Evolutionary conservation across 2,888 invertebrate species (phyloP), one percentile per base, ranked within the genome.

Genomic region (Hypsopygia costalis): DNA sequence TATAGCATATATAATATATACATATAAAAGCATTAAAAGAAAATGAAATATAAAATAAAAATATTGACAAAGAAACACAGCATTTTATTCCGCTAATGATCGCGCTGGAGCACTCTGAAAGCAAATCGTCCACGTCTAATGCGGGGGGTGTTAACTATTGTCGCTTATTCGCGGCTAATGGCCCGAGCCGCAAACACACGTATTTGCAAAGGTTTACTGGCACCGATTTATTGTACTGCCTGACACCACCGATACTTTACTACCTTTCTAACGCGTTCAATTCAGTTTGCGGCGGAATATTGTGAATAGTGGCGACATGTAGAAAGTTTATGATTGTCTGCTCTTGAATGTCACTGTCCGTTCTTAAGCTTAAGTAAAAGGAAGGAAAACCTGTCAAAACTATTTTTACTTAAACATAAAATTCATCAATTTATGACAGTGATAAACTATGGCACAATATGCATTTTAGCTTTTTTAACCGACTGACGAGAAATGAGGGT

Each of bases 91-190:
- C 27, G 35, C 40, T 34, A 40, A 42, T 46, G 46, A 45, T 41
- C 41, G 43, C 42, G 46, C 27, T 33, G 25, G 8, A 29, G 49
- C 45, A 49, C 49, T 50, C 43, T 33, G 39, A 34, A 25, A 16
- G 47, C 44, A 50, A 59, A 59, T 57, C 52, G 49, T 36, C 47
- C 55, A 31, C 40, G 34, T 41, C 52, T 46, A 54, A 60, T 51
- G 51, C 22, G 43, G 49, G 46, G 48, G 49, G 44, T 44, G 50
- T 35, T 51, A 50, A 50, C 47, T 46, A 49, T 42, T 33, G 43
- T 44, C 44, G 47, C 56, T 55, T 55, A 49, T 59, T 58, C 50
- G 48, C 43, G 41, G 16, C 49, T 54, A 65, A 62, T 54, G 57
- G 49, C 39, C 57, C 58, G 45, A 48, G 47, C 21, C 41, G 35